Percentiles rank a stretch among this genome's conserved stretches.
Conservation (phyloP, 2,113 vertebrate species). For the Nannospalax galili region DNA sequence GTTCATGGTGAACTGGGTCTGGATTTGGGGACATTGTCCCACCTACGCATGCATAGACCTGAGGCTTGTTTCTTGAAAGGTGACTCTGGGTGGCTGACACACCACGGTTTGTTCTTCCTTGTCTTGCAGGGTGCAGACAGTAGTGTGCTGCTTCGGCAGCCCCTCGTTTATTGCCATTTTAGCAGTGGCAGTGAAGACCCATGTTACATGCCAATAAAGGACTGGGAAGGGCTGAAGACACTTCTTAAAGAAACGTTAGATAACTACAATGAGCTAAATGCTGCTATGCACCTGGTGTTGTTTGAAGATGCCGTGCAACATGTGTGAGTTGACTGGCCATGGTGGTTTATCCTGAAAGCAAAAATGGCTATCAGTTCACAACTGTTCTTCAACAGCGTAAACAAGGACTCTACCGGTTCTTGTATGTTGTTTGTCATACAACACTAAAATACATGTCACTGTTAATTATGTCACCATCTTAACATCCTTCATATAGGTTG, state of each 20-base stretch:
- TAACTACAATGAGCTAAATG: slow-evolving; percentile 88
- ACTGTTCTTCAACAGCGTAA: neutral
- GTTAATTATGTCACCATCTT: neutral
- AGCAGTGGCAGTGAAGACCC: slow-evolving; percentile 72
- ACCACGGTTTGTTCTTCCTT: neutral
- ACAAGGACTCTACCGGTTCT: neutral
- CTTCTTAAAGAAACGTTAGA: slow-evolving; percentile 86
- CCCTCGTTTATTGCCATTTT: slow-evolving; percentile 89
- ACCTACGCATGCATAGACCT: neutral
- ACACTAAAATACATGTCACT: neutral
- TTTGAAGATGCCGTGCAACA: slow-evolving; percentile 90
- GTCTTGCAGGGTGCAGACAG: slow-evolving; percentile 84
- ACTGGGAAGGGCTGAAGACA: slow-evolving; percentile 85
- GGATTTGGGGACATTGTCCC: neutral
- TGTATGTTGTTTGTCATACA: neutral
- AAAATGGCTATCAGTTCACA: no score
- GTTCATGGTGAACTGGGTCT: neutral
- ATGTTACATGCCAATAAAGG: slow-evolving; percentile 85
- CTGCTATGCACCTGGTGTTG: slow-evolving; percentile 87
- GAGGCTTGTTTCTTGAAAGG: neutral
- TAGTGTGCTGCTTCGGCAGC: slow-evolving; percentile 81
- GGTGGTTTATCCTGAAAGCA: neutral
- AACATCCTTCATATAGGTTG: neutral
- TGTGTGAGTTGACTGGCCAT: slow-evolving; percentile 82
- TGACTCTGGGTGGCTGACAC: no score